Percentiles rank a stretch among this genome's conserved stretches.
phyloP scores from a whole-genome alignment of 1,140 invertebrate genomes.

The Eulimnadia texana region DNA sequence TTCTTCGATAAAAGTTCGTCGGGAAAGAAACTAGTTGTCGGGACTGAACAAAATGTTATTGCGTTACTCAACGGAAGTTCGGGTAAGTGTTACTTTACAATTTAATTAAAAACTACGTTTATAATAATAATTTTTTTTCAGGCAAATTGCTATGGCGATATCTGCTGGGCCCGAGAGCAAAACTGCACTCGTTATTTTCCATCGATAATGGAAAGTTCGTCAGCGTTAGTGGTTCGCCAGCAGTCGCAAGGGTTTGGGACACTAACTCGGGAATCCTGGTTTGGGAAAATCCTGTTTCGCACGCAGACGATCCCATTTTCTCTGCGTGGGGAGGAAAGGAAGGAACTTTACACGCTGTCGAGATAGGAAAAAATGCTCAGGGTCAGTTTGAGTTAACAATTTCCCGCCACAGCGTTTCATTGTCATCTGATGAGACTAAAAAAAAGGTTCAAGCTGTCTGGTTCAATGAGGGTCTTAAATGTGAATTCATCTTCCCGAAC shows the following conservation, averaged over 20 bases:
- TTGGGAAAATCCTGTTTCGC: slow-evolving; percentile 35
- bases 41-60: slow-evolving; percentile 75
- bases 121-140: slow-evolving; percentile 23
- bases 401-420: background rate
- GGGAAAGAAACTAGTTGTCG: slow-evolving; percentile 63
- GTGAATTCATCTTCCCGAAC: background rate
- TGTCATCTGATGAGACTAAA: background rate
- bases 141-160: slow-evolving; percentile 67
- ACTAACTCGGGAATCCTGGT: slow-evolving; percentile 44
- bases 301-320: slow-evolving; percentile 9
- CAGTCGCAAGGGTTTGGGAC: slow-evolving; percentile 61
- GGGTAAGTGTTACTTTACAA: slow-evolving; percentile 33
- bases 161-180: slow-evolving; percentile 42
- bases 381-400: background rate
- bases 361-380: background rate
- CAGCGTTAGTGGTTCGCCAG: slow-evolving; percentile 44
- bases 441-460: background rate
- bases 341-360: background rate
- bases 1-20: slow-evolving; percentile 56
- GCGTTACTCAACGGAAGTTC: slow-evolving; percentile 67
- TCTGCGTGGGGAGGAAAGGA: background rate
- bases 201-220: slow-evolving; percentile 46
- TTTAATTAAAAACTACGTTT: slow-evolving; percentile 10
- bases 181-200: slow-evolving; percentile 39
- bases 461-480: background rate